phyloP scores from a whole-genome alignment of 2,888 invertebrate genomes.

The Lutraria lutraria region DNA sequence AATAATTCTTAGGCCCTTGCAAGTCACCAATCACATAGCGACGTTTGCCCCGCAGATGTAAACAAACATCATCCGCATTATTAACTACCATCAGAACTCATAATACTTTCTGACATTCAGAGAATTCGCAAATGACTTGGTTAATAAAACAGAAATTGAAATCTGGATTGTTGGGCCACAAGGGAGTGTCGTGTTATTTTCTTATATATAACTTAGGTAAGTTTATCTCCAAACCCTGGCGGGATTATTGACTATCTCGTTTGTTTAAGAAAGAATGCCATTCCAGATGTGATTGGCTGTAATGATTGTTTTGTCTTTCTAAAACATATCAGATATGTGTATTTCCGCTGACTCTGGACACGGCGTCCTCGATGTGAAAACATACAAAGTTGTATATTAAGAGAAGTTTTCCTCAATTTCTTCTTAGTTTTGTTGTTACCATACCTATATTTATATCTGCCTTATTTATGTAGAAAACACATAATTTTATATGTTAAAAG shows the following conservation, averaged over 20 bases:
- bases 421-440: too few relatives aligned
- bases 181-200: background rate
- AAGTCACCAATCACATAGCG: background rate
- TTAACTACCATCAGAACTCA: background rate
- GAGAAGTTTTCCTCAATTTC: too few relatives aligned
- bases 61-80: constrained; percentile 15
- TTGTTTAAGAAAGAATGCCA: background rate
- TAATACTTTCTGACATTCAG: constrained; percentile 10
- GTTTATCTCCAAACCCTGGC: background rate
- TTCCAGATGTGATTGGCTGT: background rate
- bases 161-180: constrained; percentile 5
- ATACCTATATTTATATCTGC: too few relatives aligned
- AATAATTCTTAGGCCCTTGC: background rate
- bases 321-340: too few relatives aligned
- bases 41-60: background rate
- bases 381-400: too few relatives aligned
- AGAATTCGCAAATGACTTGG: background rate
- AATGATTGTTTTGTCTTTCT: background rate
- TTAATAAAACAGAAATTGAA: background rate
- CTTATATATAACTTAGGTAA: background rate
- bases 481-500: too few relatives aligned
- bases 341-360: too few relatives aligned
- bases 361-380: too few relatives aligned
- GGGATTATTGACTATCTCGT: constrained; percentile 1
- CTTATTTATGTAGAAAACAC: too few relatives aligned